Base-by-base conservation (phyloP, 2,888 invertebrate genomes). In the Gasteruption jaculator region DNA sequence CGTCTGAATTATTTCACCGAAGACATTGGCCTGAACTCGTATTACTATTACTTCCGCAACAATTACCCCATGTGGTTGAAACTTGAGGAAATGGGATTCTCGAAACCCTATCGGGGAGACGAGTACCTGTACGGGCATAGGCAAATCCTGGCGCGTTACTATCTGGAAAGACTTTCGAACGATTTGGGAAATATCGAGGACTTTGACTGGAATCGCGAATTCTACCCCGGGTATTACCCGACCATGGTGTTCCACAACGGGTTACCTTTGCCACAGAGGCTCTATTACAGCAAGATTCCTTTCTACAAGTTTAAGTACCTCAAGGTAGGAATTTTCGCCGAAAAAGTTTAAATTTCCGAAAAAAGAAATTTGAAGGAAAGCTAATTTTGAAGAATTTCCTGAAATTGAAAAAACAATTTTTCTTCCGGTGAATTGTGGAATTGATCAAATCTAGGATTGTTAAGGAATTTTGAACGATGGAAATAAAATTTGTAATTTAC, bases 1-100 rank as follows among this genome's bases (percentile, higher is more conserved):
- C 76, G 74, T 43, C 53, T 85, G 41, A 73, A 79, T 24, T 85
- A 85, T 70, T 82, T 83, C 70, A 81, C 80, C 21, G 83, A 85
- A 60, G 85, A 85, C 58, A 73, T 85, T 52, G 83, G 81, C 44
- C 71, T 82, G 57, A 85, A 83, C 68, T 60, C 77, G 1, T 83
- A 75, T 70, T 84, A 85, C 73, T 80, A 76, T 68, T 80, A 76
- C 67, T 77, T 80, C 72, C 78, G 83, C 57, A 61, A 75, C 46
- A 75, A 78, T 43, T 75, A 75, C 58, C 81, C 84, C 25, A 81
- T 79, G 75, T 82, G 81, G 79, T 71, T 82, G 63, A 73, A 74
- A 33, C 75, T 76, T 38, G 71, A 76, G 16, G 71, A 76, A 37
- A 74, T 73, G 43, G 71, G 71, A 14, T 48, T 59, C 39, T 50